Percentiles rank a stretch among this genome's conserved stretches.
Conservation (phyloP, 2,888 invertebrate species). For the Escarpia spicata region DNA sequence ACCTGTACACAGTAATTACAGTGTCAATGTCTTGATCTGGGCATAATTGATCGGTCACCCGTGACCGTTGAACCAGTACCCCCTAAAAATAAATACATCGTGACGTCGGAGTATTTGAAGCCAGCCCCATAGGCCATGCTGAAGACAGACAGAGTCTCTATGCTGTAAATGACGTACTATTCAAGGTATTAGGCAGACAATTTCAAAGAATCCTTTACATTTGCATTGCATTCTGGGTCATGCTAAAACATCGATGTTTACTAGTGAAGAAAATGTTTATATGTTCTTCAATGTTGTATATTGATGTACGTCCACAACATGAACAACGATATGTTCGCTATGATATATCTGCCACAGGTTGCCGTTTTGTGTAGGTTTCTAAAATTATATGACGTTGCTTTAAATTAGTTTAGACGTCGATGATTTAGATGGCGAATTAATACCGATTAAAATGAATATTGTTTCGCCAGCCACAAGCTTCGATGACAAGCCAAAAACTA, state of each 20-base stretch:
- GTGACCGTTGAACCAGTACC: background rate
- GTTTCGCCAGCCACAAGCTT: too few species aligned
- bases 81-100: background rate
- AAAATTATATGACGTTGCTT: too few species aligned
- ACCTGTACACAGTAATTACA: background rate
- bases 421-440: too few species aligned
- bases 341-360: too few species aligned
- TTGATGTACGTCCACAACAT: too few species aligned
- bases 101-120: background rate
- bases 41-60: background rate
- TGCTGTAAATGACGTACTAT: background rate
- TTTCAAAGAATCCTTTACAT: background rate
- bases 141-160: background rate
- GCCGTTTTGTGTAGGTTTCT: too few species aligned
- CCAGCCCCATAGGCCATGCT: background rate
- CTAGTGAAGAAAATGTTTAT: background rate
- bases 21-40: background rate
- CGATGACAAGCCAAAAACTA: too few species aligned
- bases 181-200: background rate
- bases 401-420: too few species aligned
- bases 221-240: background rate
- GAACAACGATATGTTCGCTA: too few species aligned
- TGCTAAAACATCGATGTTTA: background rate
- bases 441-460: too few species aligned
- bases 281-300: too few species aligned